Base-by-base conservation (phyloP, 2,797 vertebrate species). In the Rhinatrema bivittatum region DNA sequence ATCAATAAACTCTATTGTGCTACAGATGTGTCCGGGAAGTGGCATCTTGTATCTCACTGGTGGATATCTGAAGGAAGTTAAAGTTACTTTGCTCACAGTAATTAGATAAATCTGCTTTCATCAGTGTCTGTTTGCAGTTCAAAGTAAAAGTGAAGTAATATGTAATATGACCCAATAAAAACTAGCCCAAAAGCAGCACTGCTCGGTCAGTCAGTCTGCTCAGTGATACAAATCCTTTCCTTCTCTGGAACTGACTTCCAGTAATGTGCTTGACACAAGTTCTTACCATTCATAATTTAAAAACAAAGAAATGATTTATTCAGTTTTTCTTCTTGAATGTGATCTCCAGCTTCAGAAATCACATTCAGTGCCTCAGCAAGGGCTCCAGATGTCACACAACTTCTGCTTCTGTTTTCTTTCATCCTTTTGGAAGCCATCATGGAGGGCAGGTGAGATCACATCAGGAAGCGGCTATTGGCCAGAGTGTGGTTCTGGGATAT, bases 1-100 rank as follows among this genome's bases (percentile, higher is more conserved):
- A 85, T 84, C 84, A 76, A 86, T 87, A 75, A 62, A 65, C 51
- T 53, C 53, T 62, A 67, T 74, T 77, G 72, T 74, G 70, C 72
- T 71, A 62, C 63, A 61, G 71, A 74, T 78, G 72, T 76, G 76
- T 81, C 72, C 45, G 19, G 79, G 72, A 83, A 86, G 74, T 82
- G 78, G 82, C 73, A 74, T 78, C 79, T 84, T 79, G 57, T 74
- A 73, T 72, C 65, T 80, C 67, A 51, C 63, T 69, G 65, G 71
- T 27, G 49, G 61, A 72, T 74, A 68, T 56, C 68, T 56, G 59
- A 61, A 70, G 70, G 65, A 85, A 79, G 72, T 68, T 78, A 72
- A 76, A 78, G 45, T 59, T 76, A 56, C 63, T 81, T 79, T 69
- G 51, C 71, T 78, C 66, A 59, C 56, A 76, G 70, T 77, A 78